These are phyloP conservation scores for Scaptomyza montana DNA, from an alignment of 1,140 invertebrate species.

Conservation along the genomic window DNA sequence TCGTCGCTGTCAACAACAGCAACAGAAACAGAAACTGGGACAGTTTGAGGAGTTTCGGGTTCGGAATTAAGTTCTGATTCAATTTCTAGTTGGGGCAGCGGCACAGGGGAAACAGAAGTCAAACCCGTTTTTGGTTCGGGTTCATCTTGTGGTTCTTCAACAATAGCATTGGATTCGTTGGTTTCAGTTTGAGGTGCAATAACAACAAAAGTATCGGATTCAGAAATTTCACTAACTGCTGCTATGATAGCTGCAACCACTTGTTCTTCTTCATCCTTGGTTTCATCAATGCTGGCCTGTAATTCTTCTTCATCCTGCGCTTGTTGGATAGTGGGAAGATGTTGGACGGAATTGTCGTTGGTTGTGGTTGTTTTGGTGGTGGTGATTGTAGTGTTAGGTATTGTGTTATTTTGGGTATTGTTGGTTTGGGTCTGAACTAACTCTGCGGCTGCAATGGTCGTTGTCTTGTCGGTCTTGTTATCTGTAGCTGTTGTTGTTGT, in stretches of 20 bases:
- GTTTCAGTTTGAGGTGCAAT: constrained; percentile 19
- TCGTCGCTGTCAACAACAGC: no score
- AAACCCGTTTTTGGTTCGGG: constrained; percentile 28
- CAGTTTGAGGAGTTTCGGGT: background rate
- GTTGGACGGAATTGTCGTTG: constrained; percentile 32
- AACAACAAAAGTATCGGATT: constrained; percentile 64
- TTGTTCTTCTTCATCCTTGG: constrained; percentile 71
- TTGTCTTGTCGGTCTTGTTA: constrained; percentile 53
- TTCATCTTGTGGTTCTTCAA: background rate
- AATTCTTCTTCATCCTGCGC: constrained; percentile 42
- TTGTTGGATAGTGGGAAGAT: constrained; percentile 49
- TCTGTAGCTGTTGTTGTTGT: constrained; percentile 47
- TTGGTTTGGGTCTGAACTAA: constrained; percentile 76
- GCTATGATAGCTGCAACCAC: constrained; percentile 72
- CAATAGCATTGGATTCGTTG: background rate
- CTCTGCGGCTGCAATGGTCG: constrained; percentile 73
- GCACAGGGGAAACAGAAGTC: constrained; percentile 29
- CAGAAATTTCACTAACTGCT: constrained; percentile 59
- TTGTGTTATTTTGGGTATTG: constrained; percentile 60
- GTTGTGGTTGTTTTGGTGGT: constrained; percentile 42
- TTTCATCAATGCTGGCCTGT: constrained; percentile 10
- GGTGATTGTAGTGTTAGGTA: constrained; percentile 32
- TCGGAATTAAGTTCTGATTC: constrained; percentile 33
- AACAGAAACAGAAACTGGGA: constrained; percentile 11
- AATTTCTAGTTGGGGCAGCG: background rate